These are phyloP conservation scores for Drosophila rufa DNA, from an alignment of 1,140 invertebrate genomes.

Conservation along the genomic window DNA sequence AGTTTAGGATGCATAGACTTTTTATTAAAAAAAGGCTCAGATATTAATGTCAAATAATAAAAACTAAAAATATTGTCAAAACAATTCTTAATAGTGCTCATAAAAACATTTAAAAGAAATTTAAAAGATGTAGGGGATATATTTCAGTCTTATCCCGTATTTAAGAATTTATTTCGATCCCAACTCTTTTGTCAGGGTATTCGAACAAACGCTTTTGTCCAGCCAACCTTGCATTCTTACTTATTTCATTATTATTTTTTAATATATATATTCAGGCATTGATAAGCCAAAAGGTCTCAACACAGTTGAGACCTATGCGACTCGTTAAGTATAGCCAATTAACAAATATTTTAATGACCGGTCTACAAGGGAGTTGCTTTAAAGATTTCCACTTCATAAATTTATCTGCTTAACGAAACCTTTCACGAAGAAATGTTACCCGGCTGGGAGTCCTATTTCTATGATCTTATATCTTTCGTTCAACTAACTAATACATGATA, in stretches of 20 bases:
- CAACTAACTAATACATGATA: too few species aligned
- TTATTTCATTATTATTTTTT: constrained; percentile 30
- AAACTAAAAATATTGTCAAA: too few species aligned
- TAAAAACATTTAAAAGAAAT: accelerated
- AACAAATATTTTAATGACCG: constrained; percentile 15
- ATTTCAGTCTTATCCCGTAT: too few species aligned
- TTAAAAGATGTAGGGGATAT: not conserved
- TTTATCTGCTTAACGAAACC: not conserved
- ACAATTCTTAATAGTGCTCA: too few species aligned
- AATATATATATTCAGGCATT: constrained; percentile 40
- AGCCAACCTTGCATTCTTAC: constrained; percentile 30
- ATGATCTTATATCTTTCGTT: too few species aligned
- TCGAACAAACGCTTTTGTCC: constrained; percentile 10
- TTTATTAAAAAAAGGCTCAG: too few species aligned
- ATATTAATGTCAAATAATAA: too few species aligned
- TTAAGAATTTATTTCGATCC: not conserved
- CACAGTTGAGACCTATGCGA: constrained; percentile 58
- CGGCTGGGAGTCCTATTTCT: too few species aligned
- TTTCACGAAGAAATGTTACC: too few species aligned
- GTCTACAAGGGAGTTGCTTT: not conserved
- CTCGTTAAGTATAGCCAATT: constrained; percentile 32
- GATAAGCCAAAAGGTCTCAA: constrained; percentile 75
- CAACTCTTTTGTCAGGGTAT: constrained; percentile 28
- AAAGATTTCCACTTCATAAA: not conserved
- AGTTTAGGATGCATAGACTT: too few species aligned